Evolutionary conservation across 2,113 vertebrate species (phyloP).

Genomic region (Chascanopsetta lugubris): DNA sequence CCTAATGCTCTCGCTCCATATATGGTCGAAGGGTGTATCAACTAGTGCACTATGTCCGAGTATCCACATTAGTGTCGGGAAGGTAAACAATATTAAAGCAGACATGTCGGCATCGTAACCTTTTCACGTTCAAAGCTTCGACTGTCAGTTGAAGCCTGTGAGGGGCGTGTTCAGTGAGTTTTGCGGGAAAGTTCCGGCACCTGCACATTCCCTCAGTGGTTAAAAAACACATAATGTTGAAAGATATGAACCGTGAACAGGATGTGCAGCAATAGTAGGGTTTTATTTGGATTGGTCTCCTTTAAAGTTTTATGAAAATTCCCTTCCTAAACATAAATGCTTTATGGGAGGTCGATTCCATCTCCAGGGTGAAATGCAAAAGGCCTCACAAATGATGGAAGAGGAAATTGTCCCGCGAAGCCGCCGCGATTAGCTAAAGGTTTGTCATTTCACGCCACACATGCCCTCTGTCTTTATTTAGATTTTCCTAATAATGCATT

Average conservation of each 20-base stretch:
- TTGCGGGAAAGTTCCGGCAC: not conserved
- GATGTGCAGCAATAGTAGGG: conserved; percentile 39
- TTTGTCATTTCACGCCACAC: conserved; percentile 7
- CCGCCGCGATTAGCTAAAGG: conserved; percentile 26
- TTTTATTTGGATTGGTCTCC: conserved; percentile 48
- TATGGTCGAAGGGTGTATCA: no score
- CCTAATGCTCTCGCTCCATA: no score
- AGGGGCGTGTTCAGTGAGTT: not conserved
- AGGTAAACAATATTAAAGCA: not conserved
- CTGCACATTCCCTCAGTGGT: not conserved
- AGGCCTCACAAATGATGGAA: conserved; percentile 28
- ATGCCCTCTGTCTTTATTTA: not conserved
- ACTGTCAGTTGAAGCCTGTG: not conserved
- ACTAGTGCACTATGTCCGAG: no score
- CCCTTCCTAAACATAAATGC: conserved; percentile 44
- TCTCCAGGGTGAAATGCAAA: conserved; percentile 43
- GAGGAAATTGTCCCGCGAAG: conserved; percentile 13
- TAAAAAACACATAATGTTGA: conserved; percentile 9
- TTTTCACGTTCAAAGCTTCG: not conserved
- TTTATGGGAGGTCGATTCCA: conserved; percentile 60
- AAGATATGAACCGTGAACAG: conserved; percentile 20
- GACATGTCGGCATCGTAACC: not conserved
- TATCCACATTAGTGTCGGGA: no score
- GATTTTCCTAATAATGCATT: conserved; percentile 3
- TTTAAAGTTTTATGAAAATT: conserved; percentile 56